Evolutionary conservation across 2,888 invertebrate genomes (phyloP).

Genomic region (Palloptera scutellata): DNA sequence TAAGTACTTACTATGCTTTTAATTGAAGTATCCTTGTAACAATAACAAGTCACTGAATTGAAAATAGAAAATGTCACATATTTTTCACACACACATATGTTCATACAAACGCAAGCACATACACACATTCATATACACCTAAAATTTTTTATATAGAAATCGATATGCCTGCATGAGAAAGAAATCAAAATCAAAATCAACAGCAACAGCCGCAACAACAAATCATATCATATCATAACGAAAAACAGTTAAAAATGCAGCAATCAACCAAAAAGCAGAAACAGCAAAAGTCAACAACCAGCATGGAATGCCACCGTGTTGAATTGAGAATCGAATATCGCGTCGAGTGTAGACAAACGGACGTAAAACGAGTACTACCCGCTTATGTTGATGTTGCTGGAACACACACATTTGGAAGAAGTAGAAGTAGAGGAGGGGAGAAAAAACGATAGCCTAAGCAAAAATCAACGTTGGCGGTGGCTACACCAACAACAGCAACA

Average conservation of each 20-base stretch:
- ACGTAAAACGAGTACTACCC: neutral
- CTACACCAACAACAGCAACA: slow-evolving; percentile 18
- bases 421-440: slow-evolving; percentile 2
- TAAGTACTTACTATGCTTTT: too few relatives aligned
- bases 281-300: slow-evolving; percentile 59
- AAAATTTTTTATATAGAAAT: slow-evolving; percentile 15
- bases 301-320: slow-evolving; percentile 55
- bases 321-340: slow-evolving; percentile 20
- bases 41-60: too few relatives aligned
- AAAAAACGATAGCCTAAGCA: slow-evolving; percentile 9
- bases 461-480: slow-evolving; percentile 28
- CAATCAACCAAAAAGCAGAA: slow-evolving; percentile 33
- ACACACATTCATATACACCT: neutral
- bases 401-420: slow-evolving; percentile 5
- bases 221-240: neutral
- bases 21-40: too few relatives aligned
- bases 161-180: slow-evolving; percentile 23
- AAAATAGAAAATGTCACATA: too few relatives aligned
- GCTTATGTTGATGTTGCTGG: neutral
- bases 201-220: too few relatives aligned
- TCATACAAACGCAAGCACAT: neutral
- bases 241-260: slow-evolving; percentile 23
- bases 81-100: too few relatives aligned
- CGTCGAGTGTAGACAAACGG: slow-evolving; percentile 17
- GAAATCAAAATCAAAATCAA: too few relatives aligned